Evolutionary conservation across 1,140 invertebrate species (phyloP), one percentile per base, ranked within the genome.

Genomic region (Anagrus nilaparvatae): DNA sequence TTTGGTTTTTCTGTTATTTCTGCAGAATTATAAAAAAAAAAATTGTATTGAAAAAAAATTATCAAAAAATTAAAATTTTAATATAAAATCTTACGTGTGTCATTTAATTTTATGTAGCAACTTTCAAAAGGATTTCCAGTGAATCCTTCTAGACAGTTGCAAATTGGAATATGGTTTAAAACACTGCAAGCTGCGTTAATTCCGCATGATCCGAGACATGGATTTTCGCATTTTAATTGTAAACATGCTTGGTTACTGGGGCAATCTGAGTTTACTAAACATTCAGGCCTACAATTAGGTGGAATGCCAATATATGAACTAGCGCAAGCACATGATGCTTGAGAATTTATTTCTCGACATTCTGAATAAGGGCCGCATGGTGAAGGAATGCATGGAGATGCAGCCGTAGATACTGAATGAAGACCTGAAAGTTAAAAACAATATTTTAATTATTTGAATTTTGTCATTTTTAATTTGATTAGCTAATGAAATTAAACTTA

Each of bases 201-300:
- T 9, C 74, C 76, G 48, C 76, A 79, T 13, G 69, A 60, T 29
- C 70, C 72, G 7, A 61, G 61, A 49, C 72, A 75, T 19, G 71
- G 71, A 50, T 74, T 65, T 28, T 47, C 55, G 41, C 73, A 76
- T 52, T 73, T 73, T 44, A 71, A 71, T 48, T 77, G 77, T 10
- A 79, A 74, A 51, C 79, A 83, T 19, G 78, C 76, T 45, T 71
- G 59, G 48, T 71, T 67, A 35, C 55, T 62, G 2, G 70, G 51
- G 54, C 79, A 83, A 54, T 82, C 79, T 2, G 70, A 68, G 49
- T 78, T 79, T 53, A 73, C 75, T n/a, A 74, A 69, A 58, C 79
- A 82, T 64, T 82, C 78, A 10, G 78, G 78, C 50, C 74, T 58
- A 58, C 77, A 80, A 47, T 70, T 70, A 21, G 78, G 76, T 38